Evolutionary conservation across 2,888 invertebrate genomes (phyloP), one percentile per base, ranked within the genome.

Genomic region (Campoplex capitator): DNA sequence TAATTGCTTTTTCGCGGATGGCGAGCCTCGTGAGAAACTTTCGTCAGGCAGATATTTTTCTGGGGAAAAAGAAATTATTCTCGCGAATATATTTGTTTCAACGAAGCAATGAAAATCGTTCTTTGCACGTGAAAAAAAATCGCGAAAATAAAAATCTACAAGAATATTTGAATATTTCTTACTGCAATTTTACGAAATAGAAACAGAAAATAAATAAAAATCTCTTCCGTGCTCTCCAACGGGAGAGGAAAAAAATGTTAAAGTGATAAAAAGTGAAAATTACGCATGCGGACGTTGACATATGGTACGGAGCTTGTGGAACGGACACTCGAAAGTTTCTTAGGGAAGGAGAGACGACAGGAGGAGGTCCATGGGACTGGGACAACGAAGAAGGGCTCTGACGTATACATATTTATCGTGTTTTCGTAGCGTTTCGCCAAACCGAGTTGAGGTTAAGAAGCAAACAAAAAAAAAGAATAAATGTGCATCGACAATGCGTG

Each of bases 371-470:
- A 38, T 32, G 68, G 68, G 79, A 79, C 77, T 80, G 70, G 84
- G 48, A 80, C 68, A 68, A 78, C 42, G 42, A 54, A 78, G 48
- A 51, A 38, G 38, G 80, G 23, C 82, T 82, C 74, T 78, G 77
- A 83, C 79, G 73, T 88, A 88, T 88, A 88, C 86, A 88, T 88
- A 88, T 88, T 88, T 87, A 88, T 88, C 88, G 84, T 84, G 83
- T 45, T 75, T 45, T 79, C 78, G 28, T 73, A 70, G n/a, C 58
- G 81, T 85, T 85, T 76, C 77, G 74, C 58, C 71, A 81, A 62
- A 58, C 76, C 73, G 58, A 71, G 28, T 78, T 62, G 18, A 13
- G 62, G 48, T 11, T 58, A 70, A 75, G 32, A 76, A 76, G 56
- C 32, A 28, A 71, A 71, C 18, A 80, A 73, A 65, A 80, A 78